A percentile compares a stretch with the other conserved stretches of the same genome.
phyloP scores from a whole-genome alignment of 2,888 invertebrate genomes.

The Blastobasis adustella region DNA sequence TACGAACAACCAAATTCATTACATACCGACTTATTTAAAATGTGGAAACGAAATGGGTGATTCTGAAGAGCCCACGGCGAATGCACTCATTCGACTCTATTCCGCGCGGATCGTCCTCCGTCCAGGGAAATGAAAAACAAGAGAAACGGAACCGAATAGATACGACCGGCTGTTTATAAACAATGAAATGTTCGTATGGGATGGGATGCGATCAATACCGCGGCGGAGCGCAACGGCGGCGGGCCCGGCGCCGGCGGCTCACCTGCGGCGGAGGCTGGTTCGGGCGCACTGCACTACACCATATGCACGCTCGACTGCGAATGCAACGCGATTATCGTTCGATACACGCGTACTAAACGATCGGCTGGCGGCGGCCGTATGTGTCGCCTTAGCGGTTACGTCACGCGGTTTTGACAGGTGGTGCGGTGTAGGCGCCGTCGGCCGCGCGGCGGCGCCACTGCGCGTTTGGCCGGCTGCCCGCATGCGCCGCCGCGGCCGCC shows the following conservation, averaged over 20 bases:
- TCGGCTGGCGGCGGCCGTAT: conserved; percentile 55
- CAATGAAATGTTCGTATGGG: conserved; percentile 50
- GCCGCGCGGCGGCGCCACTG: conserved; percentile 12
- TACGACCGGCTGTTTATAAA: conserved; percentile 70
- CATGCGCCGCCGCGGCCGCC: neutral
- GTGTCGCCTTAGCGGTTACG: conserved; percentile 56
- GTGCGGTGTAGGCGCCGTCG: conserved; percentile 15
- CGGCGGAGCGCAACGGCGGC: conserved; percentile 37
- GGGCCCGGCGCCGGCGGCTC: conserved; percentile 48
- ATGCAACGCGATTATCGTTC: conserved; percentile 25
- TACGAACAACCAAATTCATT: too few relatives aligned
- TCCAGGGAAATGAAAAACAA: too few relatives aligned
- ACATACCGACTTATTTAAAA: too few relatives aligned
- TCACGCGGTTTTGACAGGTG: conserved; percentile 57
- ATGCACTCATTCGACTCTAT: too few relatives aligned
- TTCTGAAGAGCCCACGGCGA: too few relatives aligned
- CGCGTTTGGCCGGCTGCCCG: neutral
- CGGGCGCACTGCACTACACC: conserved; percentile 21
- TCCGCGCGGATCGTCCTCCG: too few relatives aligned
- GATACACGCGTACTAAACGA: conserved; percentile 37
- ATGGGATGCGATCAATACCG: conserved; percentile 55
- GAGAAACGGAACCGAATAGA: conserved; percentile 18
- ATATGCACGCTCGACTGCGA: conserved; percentile 28
- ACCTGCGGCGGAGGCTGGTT: conserved; percentile 44
- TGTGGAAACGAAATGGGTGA: too few relatives aligned